phyloP scores from a whole-genome alignment of 2,797 vertebrate genomes.

The Enteromius thamalakanensis region DNA sequence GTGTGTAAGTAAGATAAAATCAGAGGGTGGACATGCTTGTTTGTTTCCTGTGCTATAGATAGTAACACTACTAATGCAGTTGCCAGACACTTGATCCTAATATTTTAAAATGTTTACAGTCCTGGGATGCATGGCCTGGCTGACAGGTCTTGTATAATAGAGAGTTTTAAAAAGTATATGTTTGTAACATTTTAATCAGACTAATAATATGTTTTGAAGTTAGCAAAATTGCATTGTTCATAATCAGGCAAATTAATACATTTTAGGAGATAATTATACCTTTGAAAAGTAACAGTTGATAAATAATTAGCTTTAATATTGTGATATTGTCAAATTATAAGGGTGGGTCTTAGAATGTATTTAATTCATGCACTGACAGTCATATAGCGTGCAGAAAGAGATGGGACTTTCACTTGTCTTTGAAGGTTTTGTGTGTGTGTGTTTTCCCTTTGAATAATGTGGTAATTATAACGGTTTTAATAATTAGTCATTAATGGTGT shows the following conservation, averaged over 20 bases:
- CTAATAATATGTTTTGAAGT: too few species aligned
- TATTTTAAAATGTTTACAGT: slow-evolving; percentile 3
- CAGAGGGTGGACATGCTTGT: neutral
- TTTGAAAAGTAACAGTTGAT: neutral
- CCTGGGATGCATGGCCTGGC: neutral
- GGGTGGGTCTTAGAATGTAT: neutral
- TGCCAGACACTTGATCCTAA: slow-evolving; percentile 16
- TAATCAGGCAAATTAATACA: neutral
- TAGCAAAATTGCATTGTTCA: too few species aligned
- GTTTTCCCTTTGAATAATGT: neutral
- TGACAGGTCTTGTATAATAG: neutral
- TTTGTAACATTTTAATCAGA: neutral
- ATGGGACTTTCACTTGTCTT: neutral
- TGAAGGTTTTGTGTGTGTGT: neutral
- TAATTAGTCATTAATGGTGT: neutral
- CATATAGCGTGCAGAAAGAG: neutral
- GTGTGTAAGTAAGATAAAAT: neutral
- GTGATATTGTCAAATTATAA: neutral
- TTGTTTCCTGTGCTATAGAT: slow-evolving; percentile 18
- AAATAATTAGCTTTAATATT: neutral
- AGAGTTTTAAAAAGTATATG: neutral
- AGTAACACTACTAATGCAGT: neutral
- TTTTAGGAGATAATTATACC: neutral
- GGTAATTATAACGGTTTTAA: neutral
- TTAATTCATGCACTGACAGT: neutral